Base-by-base conservation (phyloP, 2,797 vertebrate species). In the Sarcophilus harrisii region DNA sequence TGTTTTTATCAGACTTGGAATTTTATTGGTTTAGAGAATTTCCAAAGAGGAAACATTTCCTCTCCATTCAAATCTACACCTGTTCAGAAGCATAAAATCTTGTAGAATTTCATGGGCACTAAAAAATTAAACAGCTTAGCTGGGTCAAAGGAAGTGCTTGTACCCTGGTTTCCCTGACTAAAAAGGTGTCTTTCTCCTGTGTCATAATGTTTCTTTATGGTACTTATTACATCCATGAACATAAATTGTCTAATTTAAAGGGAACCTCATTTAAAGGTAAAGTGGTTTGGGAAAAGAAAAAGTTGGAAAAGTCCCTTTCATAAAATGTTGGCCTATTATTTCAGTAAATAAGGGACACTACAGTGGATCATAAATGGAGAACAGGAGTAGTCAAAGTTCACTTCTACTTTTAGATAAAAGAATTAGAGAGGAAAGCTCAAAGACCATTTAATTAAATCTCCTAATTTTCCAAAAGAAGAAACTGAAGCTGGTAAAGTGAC, bases 351-450 rank as follows among this genome's bases (percentile, higher is more conserved):
- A 62, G 16, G 21, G 21, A 87, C 9, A 49, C 3, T 27, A 49
- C 38, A 60, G 24, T 62, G 62, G 11, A 29, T 28, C 4, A 90
- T 9, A 66, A 89, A 49, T 11, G 58, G 16, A 24, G 24, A 58
- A 52, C 18, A 38, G 1, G 60, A 92, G 94, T 90, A 12, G 54
- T 9, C 8, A 1, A 94, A 81, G 21, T 58, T 49, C 30, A 57
- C 30, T 90, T 66, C 45, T 1, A 55, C 45, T 93, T 96, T 93
- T 24, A 59, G 49, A 95, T 91, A 27, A 38, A 54, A 91, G 4
- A 27, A 87, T 95, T 95, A 91, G 57, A 30, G 38, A 59, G 91
- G 62, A 29, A 96, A 91, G 45, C 49, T 57, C 92, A 92, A 73
- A 87, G 38, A 49, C 38, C 10, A 87, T 12, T 18, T 45, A 81